phyloP scores from a whole-genome alignment of 2,797 vertebrate genomes.

The Acanthurus leucopareius region DNA sequence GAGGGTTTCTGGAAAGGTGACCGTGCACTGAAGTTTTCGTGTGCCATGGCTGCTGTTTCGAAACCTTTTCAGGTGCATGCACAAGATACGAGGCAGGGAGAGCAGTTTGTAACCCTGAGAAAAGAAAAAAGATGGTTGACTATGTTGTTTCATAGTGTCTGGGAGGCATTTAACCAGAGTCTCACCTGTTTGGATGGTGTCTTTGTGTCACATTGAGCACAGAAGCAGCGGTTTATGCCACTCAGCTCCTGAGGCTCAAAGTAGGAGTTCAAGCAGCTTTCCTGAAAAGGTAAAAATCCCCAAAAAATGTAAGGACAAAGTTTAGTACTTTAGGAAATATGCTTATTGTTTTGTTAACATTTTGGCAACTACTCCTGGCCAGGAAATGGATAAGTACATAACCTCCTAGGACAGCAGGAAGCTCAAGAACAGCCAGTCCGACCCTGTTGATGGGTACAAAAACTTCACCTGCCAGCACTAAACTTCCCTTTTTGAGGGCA shows the following conservation, averaged over 20 bases:
- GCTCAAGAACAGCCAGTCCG: too few relatives aligned
- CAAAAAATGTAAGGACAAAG: too few relatives aligned
- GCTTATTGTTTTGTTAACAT: too few relatives aligned
- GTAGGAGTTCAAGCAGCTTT: constrained; percentile 75
- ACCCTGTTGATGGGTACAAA: too few relatives aligned
- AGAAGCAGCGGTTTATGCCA: constrained; percentile 69
- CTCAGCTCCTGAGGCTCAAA: constrained; percentile 73
- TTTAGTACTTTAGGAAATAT: too few relatives aligned
- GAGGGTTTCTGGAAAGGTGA: constrained; percentile 79
- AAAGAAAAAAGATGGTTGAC: background rate
- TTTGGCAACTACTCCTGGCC: too few relatives aligned
- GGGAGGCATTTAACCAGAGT: background rate
- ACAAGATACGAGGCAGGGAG: constrained; percentile 79
- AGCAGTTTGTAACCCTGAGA: constrained; percentile 73
- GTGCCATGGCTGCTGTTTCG: background rate
- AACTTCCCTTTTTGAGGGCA: too few relatives aligned
- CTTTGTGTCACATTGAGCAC: constrained; percentile 72
- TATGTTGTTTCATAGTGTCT: background rate
- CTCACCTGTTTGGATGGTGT: constrained; percentile 71
- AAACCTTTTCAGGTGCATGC: constrained; percentile 83
- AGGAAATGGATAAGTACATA: too few relatives aligned
- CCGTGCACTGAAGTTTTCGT: constrained; percentile 67
- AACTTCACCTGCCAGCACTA: too few relatives aligned
- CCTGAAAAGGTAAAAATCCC: constrained; percentile 54
- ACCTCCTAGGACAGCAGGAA: too few relatives aligned